These are phyloP conservation scores for Lepisosteus osseus DNA, from an alignment of 2,113 vertebrate species.

Conservation along the genomic window DNA sequence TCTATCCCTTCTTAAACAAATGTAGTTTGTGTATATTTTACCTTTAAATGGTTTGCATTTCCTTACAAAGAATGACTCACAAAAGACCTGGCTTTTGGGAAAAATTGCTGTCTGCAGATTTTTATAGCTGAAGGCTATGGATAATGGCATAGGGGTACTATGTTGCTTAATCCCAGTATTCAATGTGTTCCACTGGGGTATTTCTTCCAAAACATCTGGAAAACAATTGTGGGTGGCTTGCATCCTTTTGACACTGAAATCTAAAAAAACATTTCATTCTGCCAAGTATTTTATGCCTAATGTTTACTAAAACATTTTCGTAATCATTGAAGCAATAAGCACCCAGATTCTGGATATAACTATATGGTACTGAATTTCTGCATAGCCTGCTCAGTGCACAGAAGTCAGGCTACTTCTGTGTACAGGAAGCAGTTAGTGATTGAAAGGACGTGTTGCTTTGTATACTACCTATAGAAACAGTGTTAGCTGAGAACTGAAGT, in stretches of 20 bases:
- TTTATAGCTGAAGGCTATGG: conserved; percentile 36
- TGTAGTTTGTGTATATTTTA: conserved; percentile 1
- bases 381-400: too few species aligned
- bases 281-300: too few species aligned
- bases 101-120: conserved; percentile 25
- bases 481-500: too few species aligned
- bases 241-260: neutral
- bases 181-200: conserved; percentile 8
- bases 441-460: too few species aligned
- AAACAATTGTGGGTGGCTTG: neutral
- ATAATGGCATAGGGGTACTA: conserved; percentile 42
- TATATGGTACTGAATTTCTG: too few species aligned
- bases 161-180: conserved; percentile 30
- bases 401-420: too few species aligned
- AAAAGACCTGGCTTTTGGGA: conserved; percentile 27
- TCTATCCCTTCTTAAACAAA: conserved; percentile 1
- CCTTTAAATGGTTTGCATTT: conserved; percentile 23
- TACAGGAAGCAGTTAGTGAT: too few species aligned
- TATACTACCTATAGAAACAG: too few species aligned
- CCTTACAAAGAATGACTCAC: conserved; percentile 38
- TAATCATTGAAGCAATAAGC: too few species aligned
- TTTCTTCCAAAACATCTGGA: neutral
- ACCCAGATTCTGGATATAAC: too few species aligned
- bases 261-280: too few species aligned
- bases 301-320: too few species aligned